A percentile compares a stretch with the other conserved stretches of the same genome.
phyloP scores from a whole-genome alignment of 2,113 vertebrate genomes.

The Tauraco erythrolophus region DNA sequence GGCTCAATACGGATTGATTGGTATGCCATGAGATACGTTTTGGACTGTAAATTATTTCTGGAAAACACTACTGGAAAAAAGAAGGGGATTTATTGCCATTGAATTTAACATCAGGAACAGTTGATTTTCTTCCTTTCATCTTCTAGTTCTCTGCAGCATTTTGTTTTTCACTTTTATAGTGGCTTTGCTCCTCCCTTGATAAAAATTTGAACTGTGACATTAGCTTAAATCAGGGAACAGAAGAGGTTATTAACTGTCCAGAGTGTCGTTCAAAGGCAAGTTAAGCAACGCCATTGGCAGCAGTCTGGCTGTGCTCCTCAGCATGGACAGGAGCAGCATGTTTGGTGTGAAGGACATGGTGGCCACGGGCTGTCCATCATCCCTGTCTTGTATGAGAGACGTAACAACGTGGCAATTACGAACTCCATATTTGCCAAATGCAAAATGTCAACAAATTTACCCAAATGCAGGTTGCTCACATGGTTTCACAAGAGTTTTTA shows the following conservation, averaged over 20 bases:
- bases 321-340: not conserved
- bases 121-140: not conserved
- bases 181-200: not conserved
- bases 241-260: not conserved
- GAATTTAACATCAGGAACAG: not conserved
- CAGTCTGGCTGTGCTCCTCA: not conserved
- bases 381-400: not conserved
- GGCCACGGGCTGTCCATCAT: not conserved
- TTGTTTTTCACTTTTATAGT: not conserved
- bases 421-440: not conserved
- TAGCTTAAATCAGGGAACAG: not conserved
- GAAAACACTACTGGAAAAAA: not conserved
- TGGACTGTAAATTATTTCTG: constrained; percentile 17
- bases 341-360: not conserved
- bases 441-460: not conserved
- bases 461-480: not conserved
- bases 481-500: not conserved
- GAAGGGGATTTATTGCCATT: not conserved
- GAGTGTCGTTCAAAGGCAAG: not conserved
- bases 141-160: not conserved
- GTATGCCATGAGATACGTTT: not conserved
- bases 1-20: constrained; percentile 22
- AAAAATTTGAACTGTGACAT: not conserved
- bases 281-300: not conserved
- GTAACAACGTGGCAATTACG: not conserved